Evolutionary conservation across 2,797 vertebrate genomes (phyloP).

Genomic region (Hipposideros larvatus): DNA sequence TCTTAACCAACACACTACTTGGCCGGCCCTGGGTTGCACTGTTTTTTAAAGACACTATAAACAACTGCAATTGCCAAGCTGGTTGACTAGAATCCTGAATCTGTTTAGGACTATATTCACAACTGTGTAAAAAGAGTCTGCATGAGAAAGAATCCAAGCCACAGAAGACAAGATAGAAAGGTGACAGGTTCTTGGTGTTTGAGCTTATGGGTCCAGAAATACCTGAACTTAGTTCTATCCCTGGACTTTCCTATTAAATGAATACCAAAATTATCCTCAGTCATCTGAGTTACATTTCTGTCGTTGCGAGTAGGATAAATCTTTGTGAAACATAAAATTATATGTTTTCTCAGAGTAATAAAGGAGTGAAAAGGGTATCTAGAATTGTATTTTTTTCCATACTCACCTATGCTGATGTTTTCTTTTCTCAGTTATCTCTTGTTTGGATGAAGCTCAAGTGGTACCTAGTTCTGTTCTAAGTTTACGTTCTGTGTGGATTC

Average conservation of each 20-base stretch:
- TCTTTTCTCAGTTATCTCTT: neutral
- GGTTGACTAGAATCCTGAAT: neutral
- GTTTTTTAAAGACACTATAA: neutral
- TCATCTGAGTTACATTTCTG: neutral
- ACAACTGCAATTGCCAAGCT: neutral
- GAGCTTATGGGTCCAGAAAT: neutral
- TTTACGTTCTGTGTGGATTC: neutral
- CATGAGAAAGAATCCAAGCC: neutral
- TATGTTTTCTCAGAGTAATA: neutral
- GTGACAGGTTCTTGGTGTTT: neutral
- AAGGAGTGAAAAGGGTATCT: neutral
- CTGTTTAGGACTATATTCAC: neutral
- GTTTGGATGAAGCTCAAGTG: neutral
- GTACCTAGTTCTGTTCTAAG: neutral
- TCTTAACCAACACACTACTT: no score
- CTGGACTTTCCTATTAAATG: neutral
- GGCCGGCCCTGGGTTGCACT: neutral
- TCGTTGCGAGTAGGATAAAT: neutral
- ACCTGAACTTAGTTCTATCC: neutral
- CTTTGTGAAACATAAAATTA: constrained; percentile 11
- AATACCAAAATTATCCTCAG: neutral
- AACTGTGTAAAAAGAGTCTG: neutral
- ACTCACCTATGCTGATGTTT: neutral
- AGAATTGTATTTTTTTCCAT: neutral
- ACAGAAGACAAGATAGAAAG: neutral